Evolutionary conservation across 2,888 invertebrate species (phyloP), one percentile per base, ranked within the genome.

Genomic region (Trachelus tabidus): DNA sequence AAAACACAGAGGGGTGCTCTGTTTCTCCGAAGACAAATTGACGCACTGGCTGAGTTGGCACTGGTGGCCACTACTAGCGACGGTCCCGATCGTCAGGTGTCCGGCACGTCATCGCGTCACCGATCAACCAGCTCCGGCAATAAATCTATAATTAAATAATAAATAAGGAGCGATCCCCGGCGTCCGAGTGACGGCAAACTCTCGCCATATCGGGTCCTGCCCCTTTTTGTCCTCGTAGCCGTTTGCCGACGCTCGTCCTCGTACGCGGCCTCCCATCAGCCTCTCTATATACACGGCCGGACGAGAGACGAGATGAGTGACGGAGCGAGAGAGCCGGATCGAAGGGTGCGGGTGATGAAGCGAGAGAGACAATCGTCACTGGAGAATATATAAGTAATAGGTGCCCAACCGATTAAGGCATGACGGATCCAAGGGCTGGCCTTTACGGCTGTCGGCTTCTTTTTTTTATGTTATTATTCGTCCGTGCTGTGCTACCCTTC

Each of bases 131-230:
- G 81, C 75, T 78, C 79, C 34, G 79, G 81, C 85, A 86, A 88
- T 89, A 90, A 90, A 88, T 89, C 86, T 87, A 87, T 90, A 89
- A 89, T 90, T 88, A 87, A 87, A 89, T 88, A 88, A 89, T 89
- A 88, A 89, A 89, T 85, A 86, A 89, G 87, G 85, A 87, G 83
- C 82, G 85, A 83, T 71, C 79, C 76, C 76, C 82, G 82, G 76
- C 81, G 56, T 76, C 81, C 81, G 81, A 81, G 77, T 79, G 83
- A 84, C 84, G 83, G 82, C 85, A 83, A 84, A 82, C 82, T 82
- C 84, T 84, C 85, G 84, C 89, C 89, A 87, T 89, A 89, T 89
- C 82, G 84, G 89, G 88, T 73, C 80, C 83, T 87, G 85, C 88
- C 84, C 86, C 88, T 89, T 90, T 90, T 90, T 90, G 81, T 83